Percentiles rank a stretch among this genome's conserved stretches.
Evolutionary conservation across 2,888 invertebrate species (phyloP).

Genomic region (Hetaerina titia): DNA sequence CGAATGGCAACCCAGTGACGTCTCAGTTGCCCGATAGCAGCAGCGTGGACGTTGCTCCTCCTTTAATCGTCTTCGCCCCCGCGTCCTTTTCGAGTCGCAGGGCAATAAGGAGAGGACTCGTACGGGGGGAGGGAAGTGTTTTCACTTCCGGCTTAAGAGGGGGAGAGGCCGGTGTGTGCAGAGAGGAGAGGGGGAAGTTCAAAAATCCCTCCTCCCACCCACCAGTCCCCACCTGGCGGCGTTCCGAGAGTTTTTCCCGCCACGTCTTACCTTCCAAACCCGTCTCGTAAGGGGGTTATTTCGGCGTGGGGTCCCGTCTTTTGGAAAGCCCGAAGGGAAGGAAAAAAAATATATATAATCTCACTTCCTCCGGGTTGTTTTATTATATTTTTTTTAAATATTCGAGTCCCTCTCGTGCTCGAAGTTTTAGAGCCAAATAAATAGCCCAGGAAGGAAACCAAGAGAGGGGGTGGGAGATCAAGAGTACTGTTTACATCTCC

Average conservation of each 20-base stretch:
- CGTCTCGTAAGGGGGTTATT: not conserved
- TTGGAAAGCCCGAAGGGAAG: not conserved
- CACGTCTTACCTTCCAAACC: not conserved
- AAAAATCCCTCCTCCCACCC: not conserved
- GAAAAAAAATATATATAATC: not conserved
- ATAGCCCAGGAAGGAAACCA: not conserved
- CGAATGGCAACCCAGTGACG: not conserved
- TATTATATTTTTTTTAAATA: not conserved
- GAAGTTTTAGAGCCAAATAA: not conserved
- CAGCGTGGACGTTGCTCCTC: not conserved
- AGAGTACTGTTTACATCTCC: not conserved
- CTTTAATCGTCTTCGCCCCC: not conserved
- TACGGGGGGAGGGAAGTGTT: not conserved
- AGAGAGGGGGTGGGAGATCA: not conserved
- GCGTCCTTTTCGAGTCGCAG: not conserved
- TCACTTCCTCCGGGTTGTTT: not conserved
- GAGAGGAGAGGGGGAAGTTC: not conserved
- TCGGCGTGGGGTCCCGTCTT: not conserved
- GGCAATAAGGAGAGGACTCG: not conserved
- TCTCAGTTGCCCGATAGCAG: not conserved
- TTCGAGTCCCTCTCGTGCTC: not conserved
- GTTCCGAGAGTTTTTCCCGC: not conserved
- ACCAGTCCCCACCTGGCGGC: not conserved
- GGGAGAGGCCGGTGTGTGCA: not conserved
- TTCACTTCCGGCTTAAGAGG: slow-evolving; percentile 8